A percentile compares a stretch with the other conserved stretches of the same genome.
Conservation (phyloP, 2,113 vertebrate species). For the Indicator maculatus region DNA sequence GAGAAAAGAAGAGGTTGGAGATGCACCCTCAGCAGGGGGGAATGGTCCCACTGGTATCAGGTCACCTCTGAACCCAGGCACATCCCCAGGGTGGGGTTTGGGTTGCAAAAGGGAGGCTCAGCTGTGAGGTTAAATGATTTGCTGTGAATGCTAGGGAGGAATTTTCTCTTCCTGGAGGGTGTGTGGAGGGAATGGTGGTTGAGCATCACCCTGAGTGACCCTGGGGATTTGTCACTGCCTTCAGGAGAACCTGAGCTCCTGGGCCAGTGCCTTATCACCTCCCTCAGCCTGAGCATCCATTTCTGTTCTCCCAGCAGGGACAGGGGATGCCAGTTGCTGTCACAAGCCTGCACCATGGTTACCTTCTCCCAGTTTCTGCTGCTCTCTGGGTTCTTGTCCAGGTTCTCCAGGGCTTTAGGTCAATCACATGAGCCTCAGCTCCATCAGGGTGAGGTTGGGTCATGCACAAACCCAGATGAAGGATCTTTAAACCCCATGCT, state of each 20-base stretch:
- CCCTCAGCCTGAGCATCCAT: rapidly evolving
- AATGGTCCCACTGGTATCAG: neutral
- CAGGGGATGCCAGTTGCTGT: neutral
- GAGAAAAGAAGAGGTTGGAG: neutral
- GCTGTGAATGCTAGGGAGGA: neutral
- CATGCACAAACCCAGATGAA: neutral
- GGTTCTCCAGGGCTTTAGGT: neutral
- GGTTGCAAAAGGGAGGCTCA: neutral
- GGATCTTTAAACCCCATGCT: neutral
- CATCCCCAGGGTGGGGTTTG: rapidly evolving
- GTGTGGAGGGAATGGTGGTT: rapidly evolving
- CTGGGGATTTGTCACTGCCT: neutral
- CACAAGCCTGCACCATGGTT: neutral
- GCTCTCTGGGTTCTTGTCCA: neutral
- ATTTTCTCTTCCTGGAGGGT: neutral
- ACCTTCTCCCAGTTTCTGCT: neutral
- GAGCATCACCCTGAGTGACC: neutral
- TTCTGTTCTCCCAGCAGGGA: neutral
- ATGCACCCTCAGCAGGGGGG: neutral
- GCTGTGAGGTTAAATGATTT: neutral
- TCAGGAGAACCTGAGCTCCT: neutral
- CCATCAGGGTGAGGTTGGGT: neutral
- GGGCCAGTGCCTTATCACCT: neutral
- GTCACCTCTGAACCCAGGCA: neutral
- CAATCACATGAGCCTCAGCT: neutral